Conservation (phyloP, 2,113 vertebrate species). For the Cyphomyrus discorhynchus region DNA sequence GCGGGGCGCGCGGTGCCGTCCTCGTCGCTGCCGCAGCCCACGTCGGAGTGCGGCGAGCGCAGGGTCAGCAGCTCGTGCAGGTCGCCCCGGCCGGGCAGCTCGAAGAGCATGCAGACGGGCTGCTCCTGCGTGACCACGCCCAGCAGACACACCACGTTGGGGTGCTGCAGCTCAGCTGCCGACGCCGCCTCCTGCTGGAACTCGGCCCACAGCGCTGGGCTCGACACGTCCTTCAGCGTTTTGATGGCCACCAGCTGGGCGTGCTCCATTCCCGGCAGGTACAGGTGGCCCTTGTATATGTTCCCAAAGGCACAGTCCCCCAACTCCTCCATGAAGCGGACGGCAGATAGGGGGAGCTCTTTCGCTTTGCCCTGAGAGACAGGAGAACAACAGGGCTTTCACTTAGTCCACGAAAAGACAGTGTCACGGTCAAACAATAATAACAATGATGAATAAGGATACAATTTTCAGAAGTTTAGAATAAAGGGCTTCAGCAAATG, state of each 20-base stretch:
- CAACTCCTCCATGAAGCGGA: slow-evolving; percentile 96
- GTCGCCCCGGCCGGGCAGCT: slow-evolving; percentile 87
- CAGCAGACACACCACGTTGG: slow-evolving; percentile 86
- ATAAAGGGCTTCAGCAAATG: not conserved
- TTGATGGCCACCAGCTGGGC: slow-evolving; percentile 93
- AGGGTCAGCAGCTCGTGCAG: slow-evolving; percentile 97
- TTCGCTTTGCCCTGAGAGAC: slow-evolving; percentile 82
- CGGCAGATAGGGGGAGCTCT: slow-evolving; percentile 88
- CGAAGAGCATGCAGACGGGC: slow-evolving; percentile 89
- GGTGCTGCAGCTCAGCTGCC: slow-evolving; percentile 86
- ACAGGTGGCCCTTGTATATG: slow-evolving; percentile 96
- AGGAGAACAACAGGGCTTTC: slow-evolving; percentile 3
- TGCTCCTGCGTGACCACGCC: slow-evolving; percentile 93
- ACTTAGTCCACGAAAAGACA: not conserved
- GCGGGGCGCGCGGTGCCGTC: slow-evolving; percentile 89
- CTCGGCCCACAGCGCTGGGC: slow-evolving; percentile 82
- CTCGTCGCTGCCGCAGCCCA: slow-evolving; percentile 92
- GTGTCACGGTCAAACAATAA: not conserved
- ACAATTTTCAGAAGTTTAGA: not conserved
- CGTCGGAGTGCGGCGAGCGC: slow-evolving; percentile 90
- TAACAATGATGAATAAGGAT: not conserved
- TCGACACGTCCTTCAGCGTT: slow-evolving; percentile 86
- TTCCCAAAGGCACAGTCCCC: slow-evolving; percentile 85
- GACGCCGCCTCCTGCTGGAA: slow-evolving; percentile 88
- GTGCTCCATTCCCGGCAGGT: slow-evolving; percentile 94